Evolutionary conservation across 1,140 invertebrate species (phyloP).

Genomic region (Saccostrea cuccullata): DNA sequence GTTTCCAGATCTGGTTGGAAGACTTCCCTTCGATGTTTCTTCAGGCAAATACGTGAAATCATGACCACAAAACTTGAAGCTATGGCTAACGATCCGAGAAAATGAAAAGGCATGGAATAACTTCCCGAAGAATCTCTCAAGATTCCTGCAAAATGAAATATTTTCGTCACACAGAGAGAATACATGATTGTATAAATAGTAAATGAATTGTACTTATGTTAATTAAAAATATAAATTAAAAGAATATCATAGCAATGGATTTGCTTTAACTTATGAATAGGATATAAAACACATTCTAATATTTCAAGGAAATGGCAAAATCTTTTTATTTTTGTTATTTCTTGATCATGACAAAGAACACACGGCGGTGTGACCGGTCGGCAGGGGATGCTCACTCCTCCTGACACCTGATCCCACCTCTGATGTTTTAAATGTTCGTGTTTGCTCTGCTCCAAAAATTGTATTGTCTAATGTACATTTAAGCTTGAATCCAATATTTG

Average conservation of each 20-base stretch:
- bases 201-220: background rate
- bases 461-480: no score
- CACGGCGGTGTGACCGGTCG: no score
- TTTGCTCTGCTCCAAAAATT: no score
- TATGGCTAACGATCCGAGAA: background rate
- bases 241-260: no score
- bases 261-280: background rate
- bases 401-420: no score
- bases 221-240: background rate
- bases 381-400: no score
- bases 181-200: background rate
- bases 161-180: background rate
- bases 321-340: no score
- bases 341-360: no score
- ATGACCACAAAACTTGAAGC: background rate
- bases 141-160: constrained; percentile 12
- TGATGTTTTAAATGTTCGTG: no score
- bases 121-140: background rate
- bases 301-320: background rate
- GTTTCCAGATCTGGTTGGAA: background rate
- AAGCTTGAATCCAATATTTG: no score
- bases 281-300: background rate
- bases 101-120: background rate
- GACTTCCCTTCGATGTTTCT: background rate
- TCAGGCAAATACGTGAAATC: background rate